Percentiles rank a stretch among this genome's conserved stretches.
These are phyloP conservation scores for Atta texana DNA, from an alignment of 1,140 invertebrate genomes.

Conservation along the genomic window DNA sequence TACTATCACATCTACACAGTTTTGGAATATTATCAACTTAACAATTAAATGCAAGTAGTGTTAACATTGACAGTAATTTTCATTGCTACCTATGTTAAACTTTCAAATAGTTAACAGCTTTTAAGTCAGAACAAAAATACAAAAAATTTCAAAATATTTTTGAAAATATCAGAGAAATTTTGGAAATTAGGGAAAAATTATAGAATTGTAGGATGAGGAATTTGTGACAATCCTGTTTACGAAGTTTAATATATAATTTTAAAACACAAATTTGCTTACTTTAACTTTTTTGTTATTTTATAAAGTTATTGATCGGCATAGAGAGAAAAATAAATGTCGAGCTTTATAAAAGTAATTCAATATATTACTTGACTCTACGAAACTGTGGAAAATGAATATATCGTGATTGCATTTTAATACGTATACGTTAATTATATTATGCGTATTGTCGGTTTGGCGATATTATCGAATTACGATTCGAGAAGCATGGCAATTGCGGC, in stretches of 20 bases:
- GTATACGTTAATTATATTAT: slow-evolving; percentile 17
- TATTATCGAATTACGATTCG: slow-evolving; percentile 50
- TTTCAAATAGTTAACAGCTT: no score
- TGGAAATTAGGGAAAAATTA: no score
- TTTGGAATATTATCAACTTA: no score
- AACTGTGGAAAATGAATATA: slow-evolving; percentile 14
- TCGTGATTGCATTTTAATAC: slow-evolving; percentile 32
- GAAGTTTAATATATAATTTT: neutral
- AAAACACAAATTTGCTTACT: neutral
- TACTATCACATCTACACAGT: no score
- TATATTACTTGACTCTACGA: neutral
- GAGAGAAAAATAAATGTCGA: neutral
- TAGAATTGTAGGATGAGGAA: no score
- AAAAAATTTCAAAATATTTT: no score
- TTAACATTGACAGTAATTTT: no score
- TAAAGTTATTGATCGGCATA: neutral
- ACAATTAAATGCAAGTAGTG: no score
- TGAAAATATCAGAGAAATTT: no score
- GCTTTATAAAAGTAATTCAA: neutral
- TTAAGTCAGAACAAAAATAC: no score
- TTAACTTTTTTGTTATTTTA: slow-evolving; percentile 2
- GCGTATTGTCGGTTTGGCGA: neutral
- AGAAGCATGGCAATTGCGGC: slow-evolving; percentile 43
- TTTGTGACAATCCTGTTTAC: no score
- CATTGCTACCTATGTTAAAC: no score